Evolutionary conservation across 2,888 invertebrate genomes (phyloP).

Genomic region (Hypercompe scribonia): DNA sequence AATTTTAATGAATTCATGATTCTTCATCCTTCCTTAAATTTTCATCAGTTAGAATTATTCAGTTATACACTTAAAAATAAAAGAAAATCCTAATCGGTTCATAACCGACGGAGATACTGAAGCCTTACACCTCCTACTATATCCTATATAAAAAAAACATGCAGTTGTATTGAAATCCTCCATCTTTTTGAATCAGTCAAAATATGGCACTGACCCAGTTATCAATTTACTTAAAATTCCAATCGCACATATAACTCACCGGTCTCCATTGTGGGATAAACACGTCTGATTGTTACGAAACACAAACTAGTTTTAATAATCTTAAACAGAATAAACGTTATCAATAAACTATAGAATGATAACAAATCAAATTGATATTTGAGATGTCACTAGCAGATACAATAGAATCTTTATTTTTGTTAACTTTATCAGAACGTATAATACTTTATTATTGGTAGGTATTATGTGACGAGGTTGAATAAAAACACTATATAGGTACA

Average conservation of each 20-base stretch:
- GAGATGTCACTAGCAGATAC: constrained; percentile 34
- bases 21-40: no score
- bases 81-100: no score
- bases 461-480: not conserved
- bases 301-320: constrained; percentile 23
- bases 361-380: constrained; percentile 34
- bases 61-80: no score
- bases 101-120: no score
- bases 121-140: no score
- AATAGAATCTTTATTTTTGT: not conserved
- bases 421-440: not conserved
- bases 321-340: constrained; percentile 30
- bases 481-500: not conserved
- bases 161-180: not conserved
- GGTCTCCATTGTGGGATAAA: constrained; percentile 30
- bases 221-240: not conserved
- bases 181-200: not conserved
- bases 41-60: no score
- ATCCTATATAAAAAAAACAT: not conserved
- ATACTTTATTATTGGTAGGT: not conserved
- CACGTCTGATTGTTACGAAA: constrained; percentile 20
- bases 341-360: constrained; percentile 35
- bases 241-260: constrained; percentile 29
- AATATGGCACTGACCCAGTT: not conserved
- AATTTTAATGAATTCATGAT: no score